Conservation (phyloP, 2,888 invertebrate genomes). For the Suillia variegata region DNA sequence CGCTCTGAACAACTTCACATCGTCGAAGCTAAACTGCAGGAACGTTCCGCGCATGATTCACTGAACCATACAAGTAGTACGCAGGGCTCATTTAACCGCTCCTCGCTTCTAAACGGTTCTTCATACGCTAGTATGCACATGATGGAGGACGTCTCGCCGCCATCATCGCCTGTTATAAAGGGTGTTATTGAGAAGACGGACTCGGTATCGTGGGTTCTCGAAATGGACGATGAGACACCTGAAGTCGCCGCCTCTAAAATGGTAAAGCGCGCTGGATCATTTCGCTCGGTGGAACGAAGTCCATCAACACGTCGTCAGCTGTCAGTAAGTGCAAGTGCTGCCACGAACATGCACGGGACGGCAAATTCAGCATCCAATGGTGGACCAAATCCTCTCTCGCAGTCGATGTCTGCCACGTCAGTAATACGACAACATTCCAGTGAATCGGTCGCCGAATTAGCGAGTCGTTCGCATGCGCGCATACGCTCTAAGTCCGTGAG, state of each 20-base stretch:
- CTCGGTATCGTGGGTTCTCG: conserved; percentile 85
- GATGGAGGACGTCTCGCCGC: conserved; percentile 61
- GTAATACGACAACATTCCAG: conserved; percentile 58
- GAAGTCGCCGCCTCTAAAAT: conserved; percentile 74
- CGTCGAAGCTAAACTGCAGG: conserved; percentile 51
- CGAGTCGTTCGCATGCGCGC: conserved; percentile 54
- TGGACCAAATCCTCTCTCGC: conserved; percentile 56
- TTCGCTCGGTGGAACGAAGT: conserved; percentile 63
- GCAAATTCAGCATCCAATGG: conserved; percentile 24
- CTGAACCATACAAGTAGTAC: conserved; percentile 23
- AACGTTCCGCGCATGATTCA: conserved; percentile 43
- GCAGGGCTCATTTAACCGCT: conserved; percentile 36
- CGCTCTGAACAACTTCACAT: conserved; percentile 72
- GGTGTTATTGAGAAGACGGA: conserved; percentile 85
- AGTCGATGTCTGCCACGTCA: conserved; percentile 65
- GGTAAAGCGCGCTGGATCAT: conserved; percentile 70
- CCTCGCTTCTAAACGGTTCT: conserved; percentile 25
- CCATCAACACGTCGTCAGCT: conserved; percentile 60
- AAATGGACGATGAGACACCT: conserved; percentile 75
- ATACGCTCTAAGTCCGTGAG: conserved; percentile 62
- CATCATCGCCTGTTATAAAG: conserved; percentile 77
- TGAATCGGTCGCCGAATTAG: conserved; percentile 44
- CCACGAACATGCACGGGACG: conserved; percentile 11
- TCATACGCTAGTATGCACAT: conserved; percentile 23
- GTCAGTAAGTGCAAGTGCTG: conserved; percentile 40